These are phyloP conservation scores for Girardia tigrina DNA, from an alignment of 2,888 invertebrate species.

Conservation along the genomic window DNA sequence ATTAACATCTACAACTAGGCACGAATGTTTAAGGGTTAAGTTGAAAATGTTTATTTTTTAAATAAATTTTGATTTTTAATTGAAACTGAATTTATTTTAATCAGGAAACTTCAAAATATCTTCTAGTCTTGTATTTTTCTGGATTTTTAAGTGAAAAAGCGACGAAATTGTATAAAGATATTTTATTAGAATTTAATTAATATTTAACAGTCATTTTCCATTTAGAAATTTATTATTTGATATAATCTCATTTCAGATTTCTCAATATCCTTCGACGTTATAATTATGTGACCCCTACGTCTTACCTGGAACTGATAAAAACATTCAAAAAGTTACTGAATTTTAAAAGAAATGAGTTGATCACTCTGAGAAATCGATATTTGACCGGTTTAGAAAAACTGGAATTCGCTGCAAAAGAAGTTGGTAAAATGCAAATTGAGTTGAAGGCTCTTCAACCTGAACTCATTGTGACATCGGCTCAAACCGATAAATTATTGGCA, in stretches of 20 bases:
- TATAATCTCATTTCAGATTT: constrained; percentile 59
- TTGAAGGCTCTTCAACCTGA: constrained; percentile 50
- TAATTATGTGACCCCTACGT: constrained; percentile 51
- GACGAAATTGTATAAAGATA: too few relatives aligned
- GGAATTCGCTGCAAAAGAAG: constrained; percentile 38
- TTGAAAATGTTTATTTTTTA: too few relatives aligned
- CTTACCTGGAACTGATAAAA: constrained; percentile 50
- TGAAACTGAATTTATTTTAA: too few relatives aligned
- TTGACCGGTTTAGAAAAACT: constrained; percentile 50
- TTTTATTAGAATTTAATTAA: too few relatives aligned
- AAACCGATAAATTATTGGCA: constrained; percentile 50
- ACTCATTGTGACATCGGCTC: constrained; percentile 49
- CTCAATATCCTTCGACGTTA: constrained; percentile 52
- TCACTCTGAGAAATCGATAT: constrained; percentile 58
- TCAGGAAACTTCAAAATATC: too few relatives aligned
- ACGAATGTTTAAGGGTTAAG: too few relatives aligned
- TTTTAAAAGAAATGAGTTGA: constrained; percentile 46
- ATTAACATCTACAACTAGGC: too few relatives aligned
- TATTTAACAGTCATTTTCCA: too few relatives aligned
- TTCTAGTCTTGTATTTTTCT: too few relatives aligned
- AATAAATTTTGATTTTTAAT: too few relatives aligned
- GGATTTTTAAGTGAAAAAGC: too few relatives aligned
- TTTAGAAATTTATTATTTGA: too few relatives aligned
- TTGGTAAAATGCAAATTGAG: constrained; percentile 47
- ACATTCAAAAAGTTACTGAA: constrained; percentile 49